These are phyloP conservation scores for Hemaris fuciformis DNA, from an alignment of 2,888 invertebrate species.

Conservation along the genomic window DNA sequence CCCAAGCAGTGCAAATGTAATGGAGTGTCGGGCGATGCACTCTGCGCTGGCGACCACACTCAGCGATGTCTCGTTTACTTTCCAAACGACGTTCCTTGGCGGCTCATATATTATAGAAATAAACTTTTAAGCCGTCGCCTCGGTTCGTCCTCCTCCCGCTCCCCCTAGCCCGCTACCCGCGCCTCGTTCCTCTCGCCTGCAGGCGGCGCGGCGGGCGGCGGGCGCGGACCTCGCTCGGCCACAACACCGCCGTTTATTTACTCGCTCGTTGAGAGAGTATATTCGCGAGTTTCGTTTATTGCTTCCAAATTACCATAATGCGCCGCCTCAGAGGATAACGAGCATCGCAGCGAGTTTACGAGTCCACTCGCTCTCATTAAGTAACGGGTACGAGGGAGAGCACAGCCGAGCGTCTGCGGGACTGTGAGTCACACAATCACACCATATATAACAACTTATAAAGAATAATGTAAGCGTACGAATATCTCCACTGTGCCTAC, in stretches of 20 bases:
- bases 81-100: neutral
- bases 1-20: neutral
- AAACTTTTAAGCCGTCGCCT: neutral
- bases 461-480: too few species aligned
- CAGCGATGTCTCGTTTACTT: neutral
- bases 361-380: neutral
- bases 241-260: neutral
- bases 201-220: neutral
- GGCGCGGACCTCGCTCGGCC: too few species aligned
- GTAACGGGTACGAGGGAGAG: too few species aligned
- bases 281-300: conserved; percentile 33
- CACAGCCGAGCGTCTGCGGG: too few species aligned
- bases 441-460: too few species aligned
- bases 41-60: neutral
- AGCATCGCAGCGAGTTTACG: conserved; percentile 3
- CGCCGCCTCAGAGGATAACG: conserved; percentile 24
- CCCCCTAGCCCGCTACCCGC: too few species aligned
- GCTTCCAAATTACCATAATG: conserved; percentile 39
- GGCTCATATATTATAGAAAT: neutral
- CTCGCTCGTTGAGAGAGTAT: conserved; percentile 15
- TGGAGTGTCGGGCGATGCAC: neutral
- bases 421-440: too few species aligned
- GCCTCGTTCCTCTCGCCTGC: neutral
- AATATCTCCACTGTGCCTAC: too few species aligned
- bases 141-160: neutral